phyloP scores from a whole-genome alignment of 2,113 vertebrate genomes.

The Chaenogobius annularis region DNA sequence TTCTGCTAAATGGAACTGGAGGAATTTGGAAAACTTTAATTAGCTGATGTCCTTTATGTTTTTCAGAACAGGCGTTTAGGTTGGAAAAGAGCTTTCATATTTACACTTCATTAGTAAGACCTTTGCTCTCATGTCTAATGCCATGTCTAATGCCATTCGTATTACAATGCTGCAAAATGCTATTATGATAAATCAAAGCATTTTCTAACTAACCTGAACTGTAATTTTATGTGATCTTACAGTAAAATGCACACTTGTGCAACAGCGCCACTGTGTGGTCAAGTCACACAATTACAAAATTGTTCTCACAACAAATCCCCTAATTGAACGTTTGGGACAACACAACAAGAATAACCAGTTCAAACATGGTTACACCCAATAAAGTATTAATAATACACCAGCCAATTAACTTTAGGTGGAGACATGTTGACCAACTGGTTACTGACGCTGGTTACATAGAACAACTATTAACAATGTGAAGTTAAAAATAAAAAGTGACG shows the following conservation, averaged over 20 bases:
- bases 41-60: neutral
- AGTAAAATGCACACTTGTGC: constrained; percentile 32
- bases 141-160: neutral
- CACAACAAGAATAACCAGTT: neutral
- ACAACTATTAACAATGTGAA: neutral
- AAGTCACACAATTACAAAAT: neutral
- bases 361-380: neutral
- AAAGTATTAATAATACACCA: neutral
- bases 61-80: neutral
- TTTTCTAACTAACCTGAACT: neutral
- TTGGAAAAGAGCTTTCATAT: too few relatives aligned
- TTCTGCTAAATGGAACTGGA: too few relatives aligned
- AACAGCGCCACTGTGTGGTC: constrained; percentile 63
- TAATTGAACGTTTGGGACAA: neutral
- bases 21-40: neutral
- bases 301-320: neutral
- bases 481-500: neutral
- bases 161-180: neutral
- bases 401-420: neutral
- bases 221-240: neutral
- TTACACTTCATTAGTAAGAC: too few relatives aligned
- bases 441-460: neutral
- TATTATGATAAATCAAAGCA: neutral
- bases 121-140: too few relatives aligned
- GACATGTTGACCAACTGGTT: neutral